phyloP scores from a whole-genome alignment of 2,888 invertebrate species.

The Autographa gamma region DNA sequence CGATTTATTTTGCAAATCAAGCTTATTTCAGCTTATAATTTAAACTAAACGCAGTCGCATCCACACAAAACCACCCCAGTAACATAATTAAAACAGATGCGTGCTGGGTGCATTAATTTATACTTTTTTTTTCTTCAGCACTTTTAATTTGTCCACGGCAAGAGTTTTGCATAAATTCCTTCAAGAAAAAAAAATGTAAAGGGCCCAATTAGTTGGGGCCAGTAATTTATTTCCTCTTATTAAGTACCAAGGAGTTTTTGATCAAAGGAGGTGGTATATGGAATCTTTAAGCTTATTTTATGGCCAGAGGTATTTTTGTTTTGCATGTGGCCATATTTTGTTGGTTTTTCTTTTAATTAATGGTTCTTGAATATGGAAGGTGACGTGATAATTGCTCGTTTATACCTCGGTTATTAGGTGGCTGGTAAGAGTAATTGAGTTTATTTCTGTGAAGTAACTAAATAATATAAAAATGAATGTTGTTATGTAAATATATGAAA shows the following conservation, averaged over 20 bases:
- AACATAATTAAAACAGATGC: constrained; percentile 85
- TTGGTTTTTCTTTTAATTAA: constrained; percentile 2
- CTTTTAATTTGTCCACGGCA: constrained; percentile 86
- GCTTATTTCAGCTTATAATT: no score
- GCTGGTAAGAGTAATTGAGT: background rate
- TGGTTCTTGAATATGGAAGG: background rate
- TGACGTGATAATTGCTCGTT: constrained; percentile 8
- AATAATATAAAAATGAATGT: no score
- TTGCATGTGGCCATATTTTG: constrained; percentile 12
- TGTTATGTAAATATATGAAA: no score
- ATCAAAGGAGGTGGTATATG: constrained; percentile 56
- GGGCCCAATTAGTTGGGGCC: constrained; percentile 81
- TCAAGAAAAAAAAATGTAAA: constrained; percentile 73
- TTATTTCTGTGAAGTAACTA: background rate
- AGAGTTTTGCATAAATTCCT: constrained; percentile 87
- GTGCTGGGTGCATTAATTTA: constrained; percentile 86
- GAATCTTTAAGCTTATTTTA: constrained; percentile 43
- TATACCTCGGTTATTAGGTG: background rate
- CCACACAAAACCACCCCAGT: constrained; percentile 56
- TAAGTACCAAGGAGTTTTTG: constrained; percentile 71
- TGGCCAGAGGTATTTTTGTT: constrained; percentile 34
- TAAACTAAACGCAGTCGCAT: constrained; percentile 51
- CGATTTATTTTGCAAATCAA: no score
- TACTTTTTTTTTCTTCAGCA: constrained; percentile 75
- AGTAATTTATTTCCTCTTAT: constrained; percentile 84